Base-by-base conservation (phyloP, 1,140 invertebrate genomes). In the Geopemphigus sp. region DNA sequence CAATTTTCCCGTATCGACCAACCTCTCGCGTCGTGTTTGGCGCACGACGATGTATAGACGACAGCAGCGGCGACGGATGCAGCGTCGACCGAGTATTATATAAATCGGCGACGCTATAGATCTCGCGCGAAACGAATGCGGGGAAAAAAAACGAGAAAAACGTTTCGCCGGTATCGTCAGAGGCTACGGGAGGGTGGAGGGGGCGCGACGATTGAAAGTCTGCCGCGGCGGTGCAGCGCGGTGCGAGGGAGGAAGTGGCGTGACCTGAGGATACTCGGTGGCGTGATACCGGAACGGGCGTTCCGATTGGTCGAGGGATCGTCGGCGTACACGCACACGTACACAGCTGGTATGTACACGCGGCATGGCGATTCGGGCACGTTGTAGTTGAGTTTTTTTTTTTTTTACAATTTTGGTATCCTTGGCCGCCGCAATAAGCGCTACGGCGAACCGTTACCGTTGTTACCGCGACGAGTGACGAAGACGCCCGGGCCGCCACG, bases 211-310 rank as follows among this genome's bases (percentile, higher is more conserved):
- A 57, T 17, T n/a, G 76, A 29, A 39, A 14, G 50, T 39, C 24
- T 50, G n/a, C n/a, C n/a, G n/a, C n/a, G n/a, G n/a, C n/a, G n/a
- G n/a, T n/a, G 72, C 19, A 24, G 59, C 14, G 61, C 39, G 32
- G 39, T 22, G 72, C 15, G 22, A 76, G 8, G 39, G 73, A 59
- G 73, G 74, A 61, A 78, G 56, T 78, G 74, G 74, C 74, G 74
- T 78, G 74, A 63, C 74, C 74, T 50, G 74, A 78, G 74, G 74
- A 78, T 78, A 78, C 39, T 63, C 74, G 74, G 74, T 78, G 74
- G 74, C 74, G 74, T 78, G 74, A 78, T 78, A 78, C 74, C 57
- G 45, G 57, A 47, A 78, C 39, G 8, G 29, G 57, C 74, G 39
- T 26, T 78, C 57, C 45, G 74, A 78, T 78, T 78, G 74, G 74